These are phyloP conservation scores for Drosophila nebulosa DNA, from an alignment of 1,140 invertebrate species.

Conservation along the genomic window DNA sequence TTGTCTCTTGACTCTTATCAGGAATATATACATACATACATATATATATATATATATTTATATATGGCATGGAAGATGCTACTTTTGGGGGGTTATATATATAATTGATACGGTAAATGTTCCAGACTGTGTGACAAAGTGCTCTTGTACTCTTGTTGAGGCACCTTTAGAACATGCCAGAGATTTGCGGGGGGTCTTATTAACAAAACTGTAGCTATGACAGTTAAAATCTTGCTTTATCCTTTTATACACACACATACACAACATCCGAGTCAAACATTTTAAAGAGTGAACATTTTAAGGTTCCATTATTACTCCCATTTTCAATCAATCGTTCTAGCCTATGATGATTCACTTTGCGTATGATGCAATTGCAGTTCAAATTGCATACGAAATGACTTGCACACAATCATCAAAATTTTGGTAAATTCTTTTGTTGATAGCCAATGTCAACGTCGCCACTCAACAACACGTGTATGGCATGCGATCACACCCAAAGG, in stretches of 20 bases:
- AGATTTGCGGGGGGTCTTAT: background rate
- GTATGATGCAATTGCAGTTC: background rate
- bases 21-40: background rate
- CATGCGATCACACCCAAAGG: background rate
- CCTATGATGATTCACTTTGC: background rate
- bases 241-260: no score
- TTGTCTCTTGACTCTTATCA: background rate
- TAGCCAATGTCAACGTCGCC: background rate
- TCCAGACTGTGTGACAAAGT: background rate
- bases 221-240: no score
- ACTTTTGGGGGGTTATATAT: background rate
- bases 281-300: no score
- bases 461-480: background rate
- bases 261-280: no score
- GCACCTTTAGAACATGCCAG: background rate
- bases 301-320: no score
- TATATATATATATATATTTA: background rate
- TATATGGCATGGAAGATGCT: background rate
- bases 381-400: background rate
- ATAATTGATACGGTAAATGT: no score
- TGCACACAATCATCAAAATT: background rate
- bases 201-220: no score
- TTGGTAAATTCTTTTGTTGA: background rate
- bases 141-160: background rate
- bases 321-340: background rate